Base-by-base conservation (phyloP, 2,888 invertebrate species). In the Orthonevra nobilis region DNA sequence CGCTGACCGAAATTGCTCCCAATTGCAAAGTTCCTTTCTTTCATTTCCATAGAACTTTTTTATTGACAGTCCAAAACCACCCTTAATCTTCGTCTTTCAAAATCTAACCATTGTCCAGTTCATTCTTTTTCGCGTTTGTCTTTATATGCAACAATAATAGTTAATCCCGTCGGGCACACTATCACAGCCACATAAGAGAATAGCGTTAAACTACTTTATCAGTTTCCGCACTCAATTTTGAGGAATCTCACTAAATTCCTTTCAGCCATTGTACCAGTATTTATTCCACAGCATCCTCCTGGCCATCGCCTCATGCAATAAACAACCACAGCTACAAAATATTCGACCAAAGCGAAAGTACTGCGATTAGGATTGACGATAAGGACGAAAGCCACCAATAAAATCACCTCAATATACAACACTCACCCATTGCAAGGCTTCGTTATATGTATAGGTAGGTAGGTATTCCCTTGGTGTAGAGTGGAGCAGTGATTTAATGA, bases 151-250 rank as follows among this genome's bases (percentile, higher is more conserved):
- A n/a, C n/a, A n/a, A n/a, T n/a, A n/a, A n/a, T n/a, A n/a, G n/a
- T n/a, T n/a, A n/a, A n/a, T n/a, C n/a, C n/a, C n/a, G n/a, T n/a
- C n/a, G n/a, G n/a, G n/a, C n/a, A n/a, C n/a, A n/a, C n/a, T n/a
- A n/a, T n/a, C n/a, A n/a, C n/a, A n/a, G n/a, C n/a, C n/a, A n/a
- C n/a, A n/a, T n/a, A n/a, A n/a, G n/a, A n/a, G n/a, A n/a, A n/a
- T n/a, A n/a, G n/a, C n/a, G n/a, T n/a, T n/a, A 54, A 54, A 64
- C 64, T 50, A 44, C 44, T 64, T 44, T 40, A 32, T 42, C 64
- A 34, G 3, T 23, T 44, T 42, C 34, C 38, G 44, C 44, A 38
- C 36, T 38, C 46, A 19, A 36, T 44, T 36, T 46, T 54, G n/a
- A 46, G 17, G 26, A 52, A 42, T 50, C 40, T 32, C 4, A 17